These are phyloP conservation scores for Pteromalus puparum DNA, from an alignment of 1,140 invertebrate species.

Conservation along the genomic window DNA sequence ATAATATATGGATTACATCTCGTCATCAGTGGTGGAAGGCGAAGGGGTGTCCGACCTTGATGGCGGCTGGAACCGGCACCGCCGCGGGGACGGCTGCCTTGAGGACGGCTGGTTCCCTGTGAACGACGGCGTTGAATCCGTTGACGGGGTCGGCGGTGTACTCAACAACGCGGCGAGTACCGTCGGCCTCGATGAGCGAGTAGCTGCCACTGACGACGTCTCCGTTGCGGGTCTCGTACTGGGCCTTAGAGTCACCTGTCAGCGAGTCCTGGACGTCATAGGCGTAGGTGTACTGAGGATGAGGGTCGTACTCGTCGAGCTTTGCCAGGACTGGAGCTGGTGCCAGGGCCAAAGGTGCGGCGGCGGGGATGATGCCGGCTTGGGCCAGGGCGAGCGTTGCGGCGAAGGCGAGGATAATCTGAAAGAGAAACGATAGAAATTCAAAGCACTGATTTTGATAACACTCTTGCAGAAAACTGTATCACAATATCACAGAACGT, in stretches of 20 bases:
- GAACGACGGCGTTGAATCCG: conserved; percentile 74
- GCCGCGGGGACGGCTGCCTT: conserved; percentile 55
- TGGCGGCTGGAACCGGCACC: conserved; percentile 44
- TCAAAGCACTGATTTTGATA: background rate
- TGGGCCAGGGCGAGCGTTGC: conserved; percentile 52
- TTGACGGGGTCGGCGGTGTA: conserved; percentile 72
- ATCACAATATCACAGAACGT: conserved; percentile 22
- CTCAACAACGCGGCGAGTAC: conserved; percentile 70
- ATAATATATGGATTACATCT: background rate
- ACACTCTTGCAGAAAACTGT: background rate
- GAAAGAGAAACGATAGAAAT: conserved; percentile 46
- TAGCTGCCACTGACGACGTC: conserved; percentile 76
- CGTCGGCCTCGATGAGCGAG: conserved; percentile 72
- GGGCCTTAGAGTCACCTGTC: conserved; percentile 81
- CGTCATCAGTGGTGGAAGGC: conserved; percentile 16
- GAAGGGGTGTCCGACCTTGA: conserved; percentile 13
- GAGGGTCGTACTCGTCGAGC: conserved; percentile 69
- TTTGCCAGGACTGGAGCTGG: conserved; percentile 56
- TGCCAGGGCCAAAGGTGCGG: conserved; percentile 32
- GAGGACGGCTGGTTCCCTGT: conserved; percentile 66
- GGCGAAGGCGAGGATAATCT: conserved; percentile 60
- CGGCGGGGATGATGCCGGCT: conserved; percentile 46
- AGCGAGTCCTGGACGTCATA: conserved; percentile 81
- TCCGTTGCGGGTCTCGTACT: conserved; percentile 79
- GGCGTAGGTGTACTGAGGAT: conserved; percentile 79